phyloP scores from a whole-genome alignment of 2,113 vertebrate species.

The Galemys pyrenaicus region DNA sequence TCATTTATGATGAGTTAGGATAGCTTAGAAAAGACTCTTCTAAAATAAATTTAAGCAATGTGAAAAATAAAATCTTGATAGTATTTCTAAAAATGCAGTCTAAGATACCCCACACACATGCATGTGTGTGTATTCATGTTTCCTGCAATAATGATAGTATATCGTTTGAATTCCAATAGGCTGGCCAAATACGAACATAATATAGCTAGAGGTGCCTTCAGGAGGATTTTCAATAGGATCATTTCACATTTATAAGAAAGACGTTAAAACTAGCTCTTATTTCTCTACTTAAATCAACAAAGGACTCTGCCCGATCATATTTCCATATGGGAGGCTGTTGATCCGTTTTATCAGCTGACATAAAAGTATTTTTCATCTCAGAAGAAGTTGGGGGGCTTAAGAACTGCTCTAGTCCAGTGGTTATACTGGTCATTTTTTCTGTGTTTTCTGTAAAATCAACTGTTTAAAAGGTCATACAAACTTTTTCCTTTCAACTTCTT shows the following conservation, averaged over 20 bases:
- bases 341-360: neutral
- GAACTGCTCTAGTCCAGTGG: neutral
- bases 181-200: neutral
- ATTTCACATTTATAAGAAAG: neutral
- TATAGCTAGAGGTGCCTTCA: neutral
- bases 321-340: neutral
- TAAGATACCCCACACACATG: neutral
- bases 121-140: neutral
- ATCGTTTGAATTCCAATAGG: neutral
- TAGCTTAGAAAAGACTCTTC: constrained; percentile 63
- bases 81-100: constrained; percentile 41
- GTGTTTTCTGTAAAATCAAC: neutral
- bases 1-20: constrained; percentile 66
- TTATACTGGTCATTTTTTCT: neutral
- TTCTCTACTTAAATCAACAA: neutral
- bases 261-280: neutral
- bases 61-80: constrained; percentile 44
- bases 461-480: neutral
- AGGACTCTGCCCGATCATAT: neutral
- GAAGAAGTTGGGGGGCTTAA: neutral
- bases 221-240: neutral
- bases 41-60: constrained; percentile 57
- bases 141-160: neutral
- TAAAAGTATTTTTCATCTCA: neutral
- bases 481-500: neutral